A percentile compares a stretch with the other conserved stretches of the same genome.
Conservation (phyloP, 1,140 invertebrate genomes). For the Leptoteleia sp. region DNA sequence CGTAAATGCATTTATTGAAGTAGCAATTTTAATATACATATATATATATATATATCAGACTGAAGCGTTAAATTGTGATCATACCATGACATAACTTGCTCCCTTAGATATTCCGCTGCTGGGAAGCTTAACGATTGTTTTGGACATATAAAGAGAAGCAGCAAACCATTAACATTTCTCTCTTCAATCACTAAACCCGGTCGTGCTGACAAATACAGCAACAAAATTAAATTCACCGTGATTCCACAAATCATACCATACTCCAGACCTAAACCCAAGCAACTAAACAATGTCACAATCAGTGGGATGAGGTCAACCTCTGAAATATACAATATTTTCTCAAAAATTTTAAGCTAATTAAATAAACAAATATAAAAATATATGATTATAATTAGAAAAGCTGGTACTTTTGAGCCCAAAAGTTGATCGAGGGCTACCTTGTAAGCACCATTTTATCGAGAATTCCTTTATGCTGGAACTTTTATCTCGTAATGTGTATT, state of each 20-base stretch:
- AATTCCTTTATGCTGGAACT: too few relatives aligned
- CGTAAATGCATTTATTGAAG: too few relatives aligned
- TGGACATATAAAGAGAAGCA: slow-evolving; percentile 82
- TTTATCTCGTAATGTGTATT: too few relatives aligned
- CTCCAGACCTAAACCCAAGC: slow-evolving; percentile 85
- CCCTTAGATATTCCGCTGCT: slow-evolving; percentile 84
- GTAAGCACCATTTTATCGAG: too few relatives aligned
- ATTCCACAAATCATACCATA: slow-evolving; percentile 88
- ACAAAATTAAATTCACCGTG: slow-evolving; percentile 84
- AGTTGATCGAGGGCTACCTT: too few relatives aligned
- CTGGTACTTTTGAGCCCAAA: too few relatives aligned
- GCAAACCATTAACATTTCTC: slow-evolving; percentile 72
- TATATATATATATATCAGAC: slow-evolving; percentile 3
- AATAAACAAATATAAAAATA: too few relatives aligned
- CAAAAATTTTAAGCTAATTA: too few relatives aligned
- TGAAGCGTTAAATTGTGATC: slow-evolving; percentile 33
- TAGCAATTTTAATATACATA: too few relatives aligned
- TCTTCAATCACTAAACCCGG: slow-evolving; percentile 82
- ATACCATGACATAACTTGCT: slow-evolving; percentile 80
- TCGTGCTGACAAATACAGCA: slow-evolving; percentile 86
- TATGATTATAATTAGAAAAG: too few relatives aligned
- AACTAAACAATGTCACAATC: slow-evolving; percentile 84
- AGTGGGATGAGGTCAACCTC: slow-evolving; percentile 85
- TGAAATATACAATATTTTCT: slow-evolving; percentile 76
- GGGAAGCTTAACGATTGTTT: slow-evolving; percentile 85